A percentile compares a stretch with the other conserved stretches of the same genome.
These are phyloP conservation scores for Tenodera sinensis DNA, from an alignment of 2,888 invertebrate genomes.

Conservation along the genomic window DNA sequence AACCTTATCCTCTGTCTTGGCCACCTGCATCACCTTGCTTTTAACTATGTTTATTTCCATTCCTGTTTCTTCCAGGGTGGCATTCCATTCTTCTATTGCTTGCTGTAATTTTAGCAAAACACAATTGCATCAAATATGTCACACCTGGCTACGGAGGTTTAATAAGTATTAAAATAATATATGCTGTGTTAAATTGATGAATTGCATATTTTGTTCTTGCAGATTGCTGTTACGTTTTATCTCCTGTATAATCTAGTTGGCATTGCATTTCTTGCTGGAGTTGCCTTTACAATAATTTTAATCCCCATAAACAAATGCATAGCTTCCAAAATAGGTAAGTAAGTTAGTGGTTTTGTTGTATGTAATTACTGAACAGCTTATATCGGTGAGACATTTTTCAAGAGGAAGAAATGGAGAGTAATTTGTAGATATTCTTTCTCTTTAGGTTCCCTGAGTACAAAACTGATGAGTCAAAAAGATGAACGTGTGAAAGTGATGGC, in stretches of 20 bases:
- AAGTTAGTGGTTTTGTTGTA: background rate
- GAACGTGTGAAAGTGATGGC: conserved; percentile 79
- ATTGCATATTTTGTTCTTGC: conserved; percentile 39
- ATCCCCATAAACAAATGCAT: conserved; percentile 91
- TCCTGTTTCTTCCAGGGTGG: no score
- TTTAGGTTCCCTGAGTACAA: conserved; percentile 61
- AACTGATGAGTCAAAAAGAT: conserved; percentile 91
- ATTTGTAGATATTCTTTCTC: conserved; percentile 3
- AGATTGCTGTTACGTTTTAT: conserved; percentile 77
- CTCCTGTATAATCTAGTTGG: conserved; percentile 87
- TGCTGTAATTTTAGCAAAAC: no score
- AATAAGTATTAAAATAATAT: no score
- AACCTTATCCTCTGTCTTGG: no score
- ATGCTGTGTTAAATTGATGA: no score
- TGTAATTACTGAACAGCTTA: background rate
- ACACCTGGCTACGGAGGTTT: no score
- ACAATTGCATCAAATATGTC: no score
- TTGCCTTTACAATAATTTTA: conserved; percentile 77
- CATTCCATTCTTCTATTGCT: no score
- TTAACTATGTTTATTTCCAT: no score
- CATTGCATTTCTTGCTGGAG: conserved; percentile 84
- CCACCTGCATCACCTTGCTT: no score
- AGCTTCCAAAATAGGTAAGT: conserved; percentile 79
- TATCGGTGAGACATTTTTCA: background rate
- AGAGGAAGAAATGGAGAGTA: background rate